Conservation (phyloP, 2,113 vertebrate species). For the Symphodus melops region DNA sequence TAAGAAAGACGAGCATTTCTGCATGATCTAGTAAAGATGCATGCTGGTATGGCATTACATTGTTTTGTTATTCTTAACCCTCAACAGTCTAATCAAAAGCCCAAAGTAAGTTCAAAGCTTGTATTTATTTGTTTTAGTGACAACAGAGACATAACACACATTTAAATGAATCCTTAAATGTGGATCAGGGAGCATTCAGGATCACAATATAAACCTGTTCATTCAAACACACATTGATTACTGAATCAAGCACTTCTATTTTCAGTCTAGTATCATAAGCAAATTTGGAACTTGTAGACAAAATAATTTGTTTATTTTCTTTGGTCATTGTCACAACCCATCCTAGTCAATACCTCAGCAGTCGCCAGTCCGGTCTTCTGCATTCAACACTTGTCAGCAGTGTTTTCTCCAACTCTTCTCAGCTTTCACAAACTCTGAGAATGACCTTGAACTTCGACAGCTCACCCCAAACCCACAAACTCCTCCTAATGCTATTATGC, state of each 20-base stretch:
- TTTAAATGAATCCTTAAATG: neutral
- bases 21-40: no score
- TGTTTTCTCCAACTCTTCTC: conserved; percentile 38
- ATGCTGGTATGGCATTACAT: no score
- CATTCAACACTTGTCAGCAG: conserved; percentile 16
- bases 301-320: neutral
- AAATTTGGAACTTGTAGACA: neutral
- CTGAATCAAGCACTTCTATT: neutral
- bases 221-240: conserved; percentile 15
- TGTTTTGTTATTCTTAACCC: no score
- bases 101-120: neutral
- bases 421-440: conserved; percentile 26
- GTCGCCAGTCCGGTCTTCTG: neutral
- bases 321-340: neutral
- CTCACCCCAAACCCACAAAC: conserved; percentile 53
- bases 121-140: neutral
- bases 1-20: no score
- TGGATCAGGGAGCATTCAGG: neutral
- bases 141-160: neutral
- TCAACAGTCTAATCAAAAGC: neutral
- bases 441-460: conserved; percentile 73
- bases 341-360: neutral
- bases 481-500: conserved; percentile 74
- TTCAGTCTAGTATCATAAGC: neutral
- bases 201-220: neutral